Base-by-base conservation (phyloP, 2,113 vertebrate genomes). In the Hemiscyllium ocellatum region DNA sequence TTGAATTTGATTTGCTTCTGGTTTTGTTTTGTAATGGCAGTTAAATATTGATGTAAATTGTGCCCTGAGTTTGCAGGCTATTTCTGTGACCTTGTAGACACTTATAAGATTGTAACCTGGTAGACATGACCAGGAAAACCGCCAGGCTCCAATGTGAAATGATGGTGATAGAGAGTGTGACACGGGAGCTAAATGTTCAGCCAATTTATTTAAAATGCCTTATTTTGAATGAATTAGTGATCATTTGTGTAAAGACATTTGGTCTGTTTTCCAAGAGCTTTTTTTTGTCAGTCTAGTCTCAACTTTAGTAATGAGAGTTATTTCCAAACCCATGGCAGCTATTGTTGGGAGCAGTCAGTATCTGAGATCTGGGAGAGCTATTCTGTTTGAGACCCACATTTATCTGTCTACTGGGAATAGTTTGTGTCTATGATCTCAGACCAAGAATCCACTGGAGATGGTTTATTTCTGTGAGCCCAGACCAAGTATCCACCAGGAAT, bases 21-120 rank as follows among this genome's bases (percentile, higher is more conserved):
- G 33, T 68, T 93, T 93, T 93, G 89, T 66, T 93, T 91, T 93
- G 66, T 37, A 93, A 66, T 37, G 17, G n/a, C 89, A 66, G n/a
- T 93, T 93, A 17, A 22, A 61, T 93, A 37, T 66, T 22, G 61
- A 93, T 68, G 22, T 33, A 20, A 68, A 93, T 93, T 93, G 33
- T 33, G 61, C 33, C 80, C 80, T 47, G 80, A 42, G 37, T 42
- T 83, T 83, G 80, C 37, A 42, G 37, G 37, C 37, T 83, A 37
- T 83, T 83, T 83, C 80, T 37, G n/a, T 83, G 80, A 83, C 80
- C 80, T 83, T 83, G 80, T 42, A 42, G 17, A 19, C 15, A 83
- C 19, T 76, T 29, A 24, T 66, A 91, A 66, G 61, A 61, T 66
- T 93, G 65, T 93, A 66, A 37, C 37, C 6, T 61, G 61, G 50